Conservation (phyloP, 2,888 invertebrate genomes). For the Eulithis testata region DNA sequence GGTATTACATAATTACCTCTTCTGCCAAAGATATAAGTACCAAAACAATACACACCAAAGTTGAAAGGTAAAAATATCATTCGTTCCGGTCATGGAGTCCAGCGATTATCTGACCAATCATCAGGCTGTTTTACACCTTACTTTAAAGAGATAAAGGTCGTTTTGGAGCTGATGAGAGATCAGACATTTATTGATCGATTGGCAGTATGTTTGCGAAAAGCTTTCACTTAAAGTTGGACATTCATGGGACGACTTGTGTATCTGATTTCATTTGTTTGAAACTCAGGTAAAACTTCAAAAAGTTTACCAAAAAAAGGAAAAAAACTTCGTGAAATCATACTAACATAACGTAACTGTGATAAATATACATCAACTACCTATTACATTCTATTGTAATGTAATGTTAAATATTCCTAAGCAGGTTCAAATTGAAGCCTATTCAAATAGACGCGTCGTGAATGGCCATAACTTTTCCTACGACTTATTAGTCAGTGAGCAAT, state of each 20-base stretch:
- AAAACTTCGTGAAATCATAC: too few relatives aligned
- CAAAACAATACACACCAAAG: constrained; percentile 16
- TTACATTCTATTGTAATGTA: too few relatives aligned
- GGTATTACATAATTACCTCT: constrained; percentile 2
- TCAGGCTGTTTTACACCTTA: constrained; percentile 13
- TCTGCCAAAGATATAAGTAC: neutral
- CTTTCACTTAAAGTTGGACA: constrained; percentile 27
- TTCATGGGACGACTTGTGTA: neutral
- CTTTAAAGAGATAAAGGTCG: neutral
- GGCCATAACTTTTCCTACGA: constrained; percentile 1
- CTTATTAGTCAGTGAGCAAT: constrained; percentile 4
- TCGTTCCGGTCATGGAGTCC: constrained; percentile 23
- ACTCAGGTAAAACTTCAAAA: neutral
- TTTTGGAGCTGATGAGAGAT: constrained; percentile 9
- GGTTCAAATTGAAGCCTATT: neutral
- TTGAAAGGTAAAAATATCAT: constrained; percentile 24
- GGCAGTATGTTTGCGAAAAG: constrained; percentile 22
- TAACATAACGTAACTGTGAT: too few relatives aligned
- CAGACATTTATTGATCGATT: constrained; percentile 22
- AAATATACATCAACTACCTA: too few relatives aligned
- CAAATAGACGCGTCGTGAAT: neutral
- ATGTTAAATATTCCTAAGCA: neutral
- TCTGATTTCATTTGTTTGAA: neutral
- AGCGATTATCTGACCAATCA: constrained; percentile 10
- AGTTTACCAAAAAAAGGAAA: too few relatives aligned